phyloP scores from a whole-genome alignment of 2,888 invertebrate species.

The Ypsolopha scabrella region DNA sequence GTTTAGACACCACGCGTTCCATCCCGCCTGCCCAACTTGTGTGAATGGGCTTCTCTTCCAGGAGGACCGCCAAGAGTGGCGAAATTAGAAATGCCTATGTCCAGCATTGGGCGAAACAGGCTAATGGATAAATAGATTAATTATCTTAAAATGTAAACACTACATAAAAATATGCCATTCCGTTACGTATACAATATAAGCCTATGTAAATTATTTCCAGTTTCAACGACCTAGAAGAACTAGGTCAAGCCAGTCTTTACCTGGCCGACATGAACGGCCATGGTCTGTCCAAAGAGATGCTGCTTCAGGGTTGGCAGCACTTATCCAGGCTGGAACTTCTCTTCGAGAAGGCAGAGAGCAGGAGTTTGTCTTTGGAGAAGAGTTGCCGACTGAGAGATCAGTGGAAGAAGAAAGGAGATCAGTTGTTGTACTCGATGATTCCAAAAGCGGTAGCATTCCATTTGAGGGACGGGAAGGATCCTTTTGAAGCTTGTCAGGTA shows the following conservation, averaged over 20 bases:
- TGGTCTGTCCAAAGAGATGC: conserved; percentile 85
- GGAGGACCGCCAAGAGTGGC: too few relatives aligned
- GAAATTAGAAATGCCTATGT: too few relatives aligned
- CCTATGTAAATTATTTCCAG: conserved; percentile 48
- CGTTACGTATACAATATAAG: too few relatives aligned
- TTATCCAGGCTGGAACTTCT: conserved; percentile 82
- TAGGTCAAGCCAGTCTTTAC: conserved; percentile 82
- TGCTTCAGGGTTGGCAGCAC: conserved; percentile 88
- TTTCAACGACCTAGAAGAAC: conserved; percentile 86
- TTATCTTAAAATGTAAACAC: too few relatives aligned
- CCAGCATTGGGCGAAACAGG: too few relatives aligned
- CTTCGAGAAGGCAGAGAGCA: conserved; percentile 85
- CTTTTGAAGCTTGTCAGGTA: conserved; percentile 84
- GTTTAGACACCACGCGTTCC: too few relatives aligned
- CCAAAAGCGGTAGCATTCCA: conserved; percentile 87
- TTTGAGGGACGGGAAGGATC: conserved; percentile 79
- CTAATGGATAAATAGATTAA: too few relatives aligned
- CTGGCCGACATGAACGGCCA: conserved; percentile 88
- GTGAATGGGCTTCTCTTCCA: too few relatives aligned
- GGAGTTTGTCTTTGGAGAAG: conserved; percentile 82
- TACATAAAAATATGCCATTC: too few relatives aligned
- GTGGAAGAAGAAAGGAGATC: conserved; percentile 89
- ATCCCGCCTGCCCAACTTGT: too few relatives aligned
- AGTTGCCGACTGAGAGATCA: conserved; percentile 82
- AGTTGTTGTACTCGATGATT: conserved; percentile 92